Evolutionary conservation across 2,797 vertebrate genomes (phyloP), one percentile per base, ranked within the genome.

Genomic region (Pseudochirops corinnae): DNA sequence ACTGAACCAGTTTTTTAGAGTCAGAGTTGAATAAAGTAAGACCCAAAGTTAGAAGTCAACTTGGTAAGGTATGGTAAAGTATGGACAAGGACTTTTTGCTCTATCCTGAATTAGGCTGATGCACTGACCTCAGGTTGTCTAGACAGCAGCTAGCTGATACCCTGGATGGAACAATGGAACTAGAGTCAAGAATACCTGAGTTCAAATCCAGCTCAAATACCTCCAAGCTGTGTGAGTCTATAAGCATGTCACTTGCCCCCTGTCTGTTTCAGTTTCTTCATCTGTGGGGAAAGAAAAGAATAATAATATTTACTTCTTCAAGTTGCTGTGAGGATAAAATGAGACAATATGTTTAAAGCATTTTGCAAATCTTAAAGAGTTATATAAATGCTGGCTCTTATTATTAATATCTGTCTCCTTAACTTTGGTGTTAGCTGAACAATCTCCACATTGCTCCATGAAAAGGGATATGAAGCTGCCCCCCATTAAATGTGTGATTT

Each of bases 21-120:
- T 39, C 96, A 92, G 55, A 58, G 56, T 7, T 95, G 56, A 74
- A 95, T 33, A 26, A 82, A 82, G 9, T 82, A 46, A 82, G 39
- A 26, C 39, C 9, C 74, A 46, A 82, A 46, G 39, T 46, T 39
- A 82, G 39, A 46, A 82, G 9, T 82, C 74, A 74, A 74, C 39
- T 46, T 82, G 39, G 21, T 24, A 67, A 46, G 2, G 39, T 21
- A 46, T 46, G 74, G 18, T 10, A 46, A 82, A 46, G 18, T 46
- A 82, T 46, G 3, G 39, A 82, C 39, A 82, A 46, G 46, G 18
- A 46, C 21, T 46, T 82, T 67, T 67, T 67, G 62, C 11, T 67
- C 33, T 82, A 24, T 46, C 21, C 21, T 46, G 74, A 74, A 46
- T 46, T 82, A 82, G 39, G 21, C 39, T 46, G 39, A 46, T 82